Base-by-base conservation (phyloP, 2,888 invertebrate species). In the Melitaea athalia region DNA sequence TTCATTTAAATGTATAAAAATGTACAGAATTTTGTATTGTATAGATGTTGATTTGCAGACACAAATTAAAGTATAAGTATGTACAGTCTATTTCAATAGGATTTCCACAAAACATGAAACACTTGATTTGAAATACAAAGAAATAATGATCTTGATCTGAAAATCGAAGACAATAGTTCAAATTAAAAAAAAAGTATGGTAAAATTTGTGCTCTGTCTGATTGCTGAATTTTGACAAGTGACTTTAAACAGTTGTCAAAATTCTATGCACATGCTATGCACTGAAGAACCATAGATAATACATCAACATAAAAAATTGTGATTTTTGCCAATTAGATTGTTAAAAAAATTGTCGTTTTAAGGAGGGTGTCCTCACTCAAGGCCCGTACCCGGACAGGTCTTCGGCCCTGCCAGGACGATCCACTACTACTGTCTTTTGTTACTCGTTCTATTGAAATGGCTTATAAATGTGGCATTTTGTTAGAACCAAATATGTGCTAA, bases 1-100 rank as follows among this genome's bases (percentile, higher is more conserved):
- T 53, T 14, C 31, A 12, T 33, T 52, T 12, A 52, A 24, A 53
- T n/a, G 14, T 69, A 50, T 66, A 64, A 63, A 68, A 60, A 73
- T 68, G 67, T 68, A 71, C 17, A 71, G 69, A 66, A 49, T 59
- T 64, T 68, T 71, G 63, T 66, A 71, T 62, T 69, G 59, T 71
- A 66, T 66, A 69, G 66, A 61, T 59, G 49, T 71, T 68, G 53
- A 62, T 65, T 43, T 69, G 14, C 31, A 52, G 59, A 71, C 50
- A 60, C 59, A 68, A 70, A 67, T 59, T 63, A 55, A 43, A 52
- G 59, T 47, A 59, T 69, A 69, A 69, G 66, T 61, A 55, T 38
- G 31, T 53, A 6, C 14, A 55, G 53, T 55, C 53, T 33, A 14
- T 33, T 7, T 55, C 31, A 55, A 55, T 55, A 55, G 53, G 14